These are phyloP conservation scores for Phylloscopus collybita DNA, from an alignment of 2,797 vertebrate genomes.

Conservation along the genomic window DNA sequence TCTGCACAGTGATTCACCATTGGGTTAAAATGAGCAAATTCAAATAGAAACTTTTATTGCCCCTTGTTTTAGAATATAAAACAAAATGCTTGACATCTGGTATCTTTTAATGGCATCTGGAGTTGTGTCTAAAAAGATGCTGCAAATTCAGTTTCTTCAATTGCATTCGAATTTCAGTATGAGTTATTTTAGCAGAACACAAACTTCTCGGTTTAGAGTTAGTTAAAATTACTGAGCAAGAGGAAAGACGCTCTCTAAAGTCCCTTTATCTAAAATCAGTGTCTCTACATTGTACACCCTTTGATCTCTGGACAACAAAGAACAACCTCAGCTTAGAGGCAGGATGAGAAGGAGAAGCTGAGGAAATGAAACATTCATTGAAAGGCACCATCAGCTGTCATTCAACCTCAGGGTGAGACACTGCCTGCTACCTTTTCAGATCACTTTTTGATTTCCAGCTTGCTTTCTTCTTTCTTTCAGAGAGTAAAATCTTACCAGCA, in stretches of 20 bases:
- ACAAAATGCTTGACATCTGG: constrained; percentile 70
- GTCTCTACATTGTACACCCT: background rate
- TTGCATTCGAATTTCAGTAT: constrained; percentile 27
- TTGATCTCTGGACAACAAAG: constrained; percentile 14
- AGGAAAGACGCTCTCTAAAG: background rate
- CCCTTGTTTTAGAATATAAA: constrained; percentile 47
- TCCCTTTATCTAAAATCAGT: background rate
- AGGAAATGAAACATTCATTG: background rate
- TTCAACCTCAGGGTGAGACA: background rate
- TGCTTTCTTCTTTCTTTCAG: background rate
- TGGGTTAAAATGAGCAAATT: constrained; percentile 53
- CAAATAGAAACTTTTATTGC: constrained; percentile 64
- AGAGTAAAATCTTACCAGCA: background rate
- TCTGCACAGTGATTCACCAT: constrained; percentile 37
- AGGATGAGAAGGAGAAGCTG: background rate
- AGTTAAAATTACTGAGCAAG: constrained; percentile 2
- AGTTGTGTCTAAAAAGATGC: constrained; percentile 60
- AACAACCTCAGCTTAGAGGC: background rate
- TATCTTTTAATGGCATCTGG: constrained; percentile 68
- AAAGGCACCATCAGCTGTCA: background rate
- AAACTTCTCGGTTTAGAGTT: background rate
- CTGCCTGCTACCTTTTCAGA: background rate
- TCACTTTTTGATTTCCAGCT: background rate
- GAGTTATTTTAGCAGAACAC: constrained; percentile 17
- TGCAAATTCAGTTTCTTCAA: constrained; percentile 31